Base-by-base conservation (phyloP, 2,888 invertebrate species). In the Troilus luridus region DNA sequence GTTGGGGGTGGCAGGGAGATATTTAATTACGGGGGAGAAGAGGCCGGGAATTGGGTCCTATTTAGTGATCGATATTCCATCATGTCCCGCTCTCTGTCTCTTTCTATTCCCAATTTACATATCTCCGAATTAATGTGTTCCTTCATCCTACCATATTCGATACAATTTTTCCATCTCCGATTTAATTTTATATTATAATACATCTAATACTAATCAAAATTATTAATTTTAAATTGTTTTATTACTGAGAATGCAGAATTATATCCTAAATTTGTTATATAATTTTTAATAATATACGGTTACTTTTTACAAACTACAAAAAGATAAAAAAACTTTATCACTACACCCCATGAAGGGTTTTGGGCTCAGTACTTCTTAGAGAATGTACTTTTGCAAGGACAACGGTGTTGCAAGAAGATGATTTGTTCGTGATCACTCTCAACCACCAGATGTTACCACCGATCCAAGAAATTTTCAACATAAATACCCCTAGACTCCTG, bases 61-160 rank as follows among this genome's bases (percentile, higher is more conserved):
- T 85, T 85, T 85, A 58, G 85, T 85, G 85, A 85, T 85, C 85
- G 85, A 85, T 85, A 85, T 54, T 58, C 85, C 54, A 85, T 85
- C 85, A 58, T 77, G 72, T 77, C 72, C 72, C 72, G 17, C 27
- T 14, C 72, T 77, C 72, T 12, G 12, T 41, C 72, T 41, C 72
- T 41, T 27, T 77, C 72, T 77, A 6, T 14, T 41, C 19, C 72
- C 72, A 77, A 77, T 77, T 77, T 77, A 77, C 72, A 77, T 77
- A 77, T 77, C 72, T 77, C 27, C 9, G 2, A 41, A 77, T 77
- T 41, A 41, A 41, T 77, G 72, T 77, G 27, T 17, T 41, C 41
- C 41, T 41, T 77, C 17, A 77, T 8, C 72, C 41, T 19, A 19
- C 27, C 14, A 27, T 72, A 72, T 12, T 41, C 17, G 41, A 41